Base-by-base conservation (phyloP, 2,797 vertebrate species). In the Coregonus ussuriensis region DNA sequence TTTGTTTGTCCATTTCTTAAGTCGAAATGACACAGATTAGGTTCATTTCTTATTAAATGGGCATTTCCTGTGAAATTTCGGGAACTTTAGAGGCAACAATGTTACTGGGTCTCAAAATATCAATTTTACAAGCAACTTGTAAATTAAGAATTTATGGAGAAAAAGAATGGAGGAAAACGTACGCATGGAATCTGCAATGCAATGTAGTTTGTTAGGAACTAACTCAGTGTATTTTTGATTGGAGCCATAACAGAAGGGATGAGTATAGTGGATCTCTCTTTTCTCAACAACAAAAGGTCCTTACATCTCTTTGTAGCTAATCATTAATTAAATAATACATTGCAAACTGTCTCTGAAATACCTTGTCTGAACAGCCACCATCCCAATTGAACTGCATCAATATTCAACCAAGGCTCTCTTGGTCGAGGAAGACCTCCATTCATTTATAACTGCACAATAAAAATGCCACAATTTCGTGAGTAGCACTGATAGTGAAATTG, bases 1-100 rank as follows among this genome's bases (percentile, higher is more conserved):
- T 51, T 56, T 74, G 67, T 79, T 74, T 66, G 72, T 77, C 41
- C 6, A 72, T 59, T 71, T 84, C 25, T 16, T 66, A 41, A 54
- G 74, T 79, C 78, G 83, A 82, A 69, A 75, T 18, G 16, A 56
- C 67, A 77, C 76, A 87, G 85, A 81, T 86, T 59, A 18, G 4
- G 15, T 59, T 47, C 2, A 47, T 9, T 47, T 47, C 3, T 47
- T 47, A 47, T 47, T 47, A 7, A 47, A 47, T 47, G 7, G 9
- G 2, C 9, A 47, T 47, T 47, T 47, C 1, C 41, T 47, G 41
- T 47, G 41, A 13, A 9, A 13, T 13, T 13, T 13, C 2, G 41
- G 11, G 35, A 4, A 35, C 35, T 35, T 35, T 35, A 35, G 35
- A 35, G 35, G 35, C 0, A 4, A 35, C 35, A 35, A 35, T 35